Conservation (phyloP, 2,797 vertebrate species). For the Chelidonichthys spinosus region DNA sequence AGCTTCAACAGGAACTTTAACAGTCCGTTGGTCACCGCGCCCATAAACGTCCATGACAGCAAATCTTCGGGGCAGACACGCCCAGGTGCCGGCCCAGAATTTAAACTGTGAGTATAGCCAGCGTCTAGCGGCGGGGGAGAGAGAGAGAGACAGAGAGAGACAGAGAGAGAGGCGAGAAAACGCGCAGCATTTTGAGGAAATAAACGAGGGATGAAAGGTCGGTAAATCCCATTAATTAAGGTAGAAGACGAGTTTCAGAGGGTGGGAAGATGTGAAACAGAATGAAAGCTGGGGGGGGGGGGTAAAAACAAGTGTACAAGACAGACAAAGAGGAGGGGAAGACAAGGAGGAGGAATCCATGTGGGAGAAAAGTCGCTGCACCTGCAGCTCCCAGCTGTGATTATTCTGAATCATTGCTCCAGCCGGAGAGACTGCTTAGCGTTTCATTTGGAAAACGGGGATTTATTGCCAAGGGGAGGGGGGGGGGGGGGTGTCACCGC, state of each 20-base stretch:
- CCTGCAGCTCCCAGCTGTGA: constrained; percentile 74
- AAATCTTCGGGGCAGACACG: constrained; percentile 49
- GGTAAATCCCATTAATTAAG: constrained; percentile 62
- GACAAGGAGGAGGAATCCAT: constrained; percentile 25
- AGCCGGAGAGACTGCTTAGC: constrained; percentile 65
- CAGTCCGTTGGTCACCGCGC: constrained; percentile 46
- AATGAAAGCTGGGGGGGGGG: not conserved
- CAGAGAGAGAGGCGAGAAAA: not conserved
- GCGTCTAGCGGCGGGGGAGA: not conserved
- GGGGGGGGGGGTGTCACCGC: constrained; percentile 9
- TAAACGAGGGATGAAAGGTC: constrained; percentile 42
- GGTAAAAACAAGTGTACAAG: constrained; percentile 3
- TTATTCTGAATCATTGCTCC: constrained; percentile 77
- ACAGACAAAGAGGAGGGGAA: constrained; percentile 17
- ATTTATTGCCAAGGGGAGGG: constrained; percentile 65
- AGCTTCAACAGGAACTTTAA: constrained; percentile 48
- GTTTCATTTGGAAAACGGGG: constrained; percentile 77
- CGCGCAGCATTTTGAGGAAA: constrained; percentile 40
- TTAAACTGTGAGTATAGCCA: constrained; percentile 42
- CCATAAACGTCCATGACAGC: constrained; percentile 59
- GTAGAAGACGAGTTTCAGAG: constrained; percentile 32
- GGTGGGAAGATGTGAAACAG: not conserved
- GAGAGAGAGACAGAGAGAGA: not conserved
- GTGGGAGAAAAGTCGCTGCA: constrained; percentile 57
- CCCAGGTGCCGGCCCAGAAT: constrained; percentile 44